phyloP scores from a whole-genome alignment of 2,797 vertebrate genomes.

The Eurystomus glaucurus region DNA sequence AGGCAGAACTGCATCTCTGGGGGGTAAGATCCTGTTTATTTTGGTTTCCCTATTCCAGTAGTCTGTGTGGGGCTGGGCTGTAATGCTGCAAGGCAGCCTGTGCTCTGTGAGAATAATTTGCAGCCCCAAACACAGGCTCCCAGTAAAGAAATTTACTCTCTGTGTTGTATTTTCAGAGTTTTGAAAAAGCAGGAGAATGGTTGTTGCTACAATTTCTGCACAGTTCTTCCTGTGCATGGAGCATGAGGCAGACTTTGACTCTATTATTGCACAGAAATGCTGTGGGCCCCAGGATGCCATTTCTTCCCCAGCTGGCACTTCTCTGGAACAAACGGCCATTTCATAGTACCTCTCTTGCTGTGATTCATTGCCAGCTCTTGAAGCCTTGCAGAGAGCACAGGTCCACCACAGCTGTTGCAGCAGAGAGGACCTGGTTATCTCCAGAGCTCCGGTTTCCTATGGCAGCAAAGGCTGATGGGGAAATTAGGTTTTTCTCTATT shows the following conservation, averaged over 20 bases:
- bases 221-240: background rate
- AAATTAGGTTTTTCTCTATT: background rate
- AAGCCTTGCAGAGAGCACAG: background rate
- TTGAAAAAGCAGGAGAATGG: background rate
- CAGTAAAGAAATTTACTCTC: background rate
- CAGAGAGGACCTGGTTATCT: background rate
- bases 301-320: background rate
- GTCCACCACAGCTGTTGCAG: background rate
- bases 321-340: background rate
- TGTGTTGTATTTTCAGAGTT: background rate
- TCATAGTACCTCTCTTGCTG: background rate
- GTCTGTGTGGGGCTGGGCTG: background rate
- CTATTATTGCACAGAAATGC: background rate
- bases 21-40: conserved; percentile 86
- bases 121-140: background rate
- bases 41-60: background rate
- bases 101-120: background rate
- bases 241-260: background rate
- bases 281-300: background rate
- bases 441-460: background rate
- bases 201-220: background rate
- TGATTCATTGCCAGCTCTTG: background rate
- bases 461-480: background rate
- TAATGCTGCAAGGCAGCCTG: background rate
- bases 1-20: conserved; percentile 91